Base-by-base conservation (phyloP, 2,113 vertebrate genomes). In the Rissa tridactyla region DNA sequence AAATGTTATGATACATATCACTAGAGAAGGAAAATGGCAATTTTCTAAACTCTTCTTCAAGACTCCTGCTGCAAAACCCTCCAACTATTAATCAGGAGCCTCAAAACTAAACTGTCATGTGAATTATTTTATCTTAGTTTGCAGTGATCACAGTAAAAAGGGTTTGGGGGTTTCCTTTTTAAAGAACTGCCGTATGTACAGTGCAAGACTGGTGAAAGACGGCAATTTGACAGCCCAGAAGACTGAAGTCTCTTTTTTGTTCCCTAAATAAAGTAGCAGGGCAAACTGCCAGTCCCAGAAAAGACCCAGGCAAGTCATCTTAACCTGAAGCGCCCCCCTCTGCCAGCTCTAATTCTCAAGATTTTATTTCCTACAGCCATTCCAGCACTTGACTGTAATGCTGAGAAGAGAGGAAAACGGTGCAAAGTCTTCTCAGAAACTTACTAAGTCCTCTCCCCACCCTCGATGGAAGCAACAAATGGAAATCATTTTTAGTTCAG, bases 11-110 rank as follows among this genome's bases (percentile, higher is more conserved):
- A 92, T 94, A 91, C 12, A 7, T 82, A 90, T 40, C 30, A 81
- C 51, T 27, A 30, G 49, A 90, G 36, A 92, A 82, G 23, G 26
- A 89, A 85, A 20, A 55, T 12, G 49, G 42, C 46, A 44, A 95
- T 97, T 97, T 97, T 93, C 78, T 80, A 92, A 73, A 72, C 79
- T 90, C 75, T 90, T 75, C 61, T 82, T 92, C 70, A 81, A 92
- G 60, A 55, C 32, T 30, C 49, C 76, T 93, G 73, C 64, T 75
- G 79, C 42, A 93, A 85, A 96, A 86, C 64, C 80, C 80, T 91
- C 71, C 57, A 95, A 81, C 81, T 95, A 85, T 69, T 92, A 64
- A 94, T 54, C 70, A 81, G 25, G 68, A 94, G 78, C 66, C 52
- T 86, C 68, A 76, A 68, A 95, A 95, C 36, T 36, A 57, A 95